These are phyloP conservation scores for Saxicola maurus DNA, from an alignment of 2,797 vertebrate genomes.

Conservation along the genomic window DNA sequence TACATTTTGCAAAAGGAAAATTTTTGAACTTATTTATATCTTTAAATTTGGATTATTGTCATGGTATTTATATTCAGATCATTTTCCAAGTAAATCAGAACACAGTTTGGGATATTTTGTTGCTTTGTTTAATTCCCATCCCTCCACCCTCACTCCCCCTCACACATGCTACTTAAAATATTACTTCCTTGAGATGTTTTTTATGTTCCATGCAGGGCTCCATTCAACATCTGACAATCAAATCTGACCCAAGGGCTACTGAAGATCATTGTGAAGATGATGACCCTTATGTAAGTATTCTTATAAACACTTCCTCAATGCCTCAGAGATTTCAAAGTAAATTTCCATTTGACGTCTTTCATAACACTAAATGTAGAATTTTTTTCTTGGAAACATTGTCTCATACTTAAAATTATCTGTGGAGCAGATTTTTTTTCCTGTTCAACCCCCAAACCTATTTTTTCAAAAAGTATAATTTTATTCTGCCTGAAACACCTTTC, in stretches of 20 bases:
- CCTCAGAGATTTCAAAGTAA: background rate
- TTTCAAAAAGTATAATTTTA: background rate
- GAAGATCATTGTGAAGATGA: constrained; percentile 92
- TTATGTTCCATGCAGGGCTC: constrained; percentile 78
- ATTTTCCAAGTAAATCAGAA: background rate
- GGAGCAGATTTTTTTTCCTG: fast-evolving
- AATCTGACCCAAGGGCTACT: constrained; percentile 78
- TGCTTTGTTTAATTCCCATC: background rate
- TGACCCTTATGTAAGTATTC: constrained; percentile 86
- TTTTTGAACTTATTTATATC: background rate
- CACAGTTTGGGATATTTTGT: background rate
- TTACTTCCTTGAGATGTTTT: background rate
- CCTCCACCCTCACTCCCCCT: fast-evolving
- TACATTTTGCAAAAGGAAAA: background rate
- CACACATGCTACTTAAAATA: background rate
- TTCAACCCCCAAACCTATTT: background rate
- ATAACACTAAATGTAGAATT: background rate
- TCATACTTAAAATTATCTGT: background rate
- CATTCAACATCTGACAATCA: constrained; percentile 88
- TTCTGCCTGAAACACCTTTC: background rate
- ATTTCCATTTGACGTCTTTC: background rate
- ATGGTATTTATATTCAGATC: background rate
- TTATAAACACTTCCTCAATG: background rate
- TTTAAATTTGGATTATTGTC: background rate
- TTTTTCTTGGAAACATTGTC: background rate